Evolutionary conservation across 35 echinoderm and acorn worm species (phyloP), one percentile per base, ranked within the genome.

Genomic region (Strongylocentrotus purpuratus): DNA sequence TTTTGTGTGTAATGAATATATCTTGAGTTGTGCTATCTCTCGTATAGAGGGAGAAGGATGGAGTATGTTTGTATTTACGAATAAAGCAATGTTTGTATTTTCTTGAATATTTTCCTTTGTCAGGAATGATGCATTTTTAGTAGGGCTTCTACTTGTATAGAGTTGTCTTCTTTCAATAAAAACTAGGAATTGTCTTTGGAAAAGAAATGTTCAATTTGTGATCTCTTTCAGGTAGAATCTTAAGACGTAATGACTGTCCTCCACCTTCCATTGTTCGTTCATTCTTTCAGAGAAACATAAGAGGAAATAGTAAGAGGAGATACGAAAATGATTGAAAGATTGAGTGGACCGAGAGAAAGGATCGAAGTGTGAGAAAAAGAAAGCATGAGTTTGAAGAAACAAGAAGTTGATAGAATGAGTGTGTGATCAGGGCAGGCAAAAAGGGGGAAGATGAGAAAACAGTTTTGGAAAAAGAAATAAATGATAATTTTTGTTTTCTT

Each of bases 141-240:
- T 78, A 89, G 87, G 87, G 87, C 87, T 89, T 89, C 87, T 86
- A 31, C 28, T 89, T 89, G 87, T 89, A 89, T 89, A 89, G 87
- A 33, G 87, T 89, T 89, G 87, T 89, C 87, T 89, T 89, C 45
- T 89, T 89, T 89, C 87, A 89, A 89, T 89, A 89, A 45, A 89
- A 89, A 45, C 87, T 89, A 89, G 87, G 45, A 89, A 89, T 46
- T 89, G 87, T 89, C 87, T 33, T 89, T 89, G 65, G 28, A 78
- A 78, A 17, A 78, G 28, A 4, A 28, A 78, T 28, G 65, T n/a
- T 59, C 4, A 78, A 8, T 78, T 78, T 78, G 65, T 78, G 20
- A n/a, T 28, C 20, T 78, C 25, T 78, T 28, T 70, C 5, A 18
- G 17, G 52, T 14, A 17, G 11, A 59, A 14, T 59, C 1, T 7